These are phyloP conservation scores for Drosophila kanapiae DNA, from an alignment of 1,140 invertebrate species.

Conservation along the genomic window DNA sequence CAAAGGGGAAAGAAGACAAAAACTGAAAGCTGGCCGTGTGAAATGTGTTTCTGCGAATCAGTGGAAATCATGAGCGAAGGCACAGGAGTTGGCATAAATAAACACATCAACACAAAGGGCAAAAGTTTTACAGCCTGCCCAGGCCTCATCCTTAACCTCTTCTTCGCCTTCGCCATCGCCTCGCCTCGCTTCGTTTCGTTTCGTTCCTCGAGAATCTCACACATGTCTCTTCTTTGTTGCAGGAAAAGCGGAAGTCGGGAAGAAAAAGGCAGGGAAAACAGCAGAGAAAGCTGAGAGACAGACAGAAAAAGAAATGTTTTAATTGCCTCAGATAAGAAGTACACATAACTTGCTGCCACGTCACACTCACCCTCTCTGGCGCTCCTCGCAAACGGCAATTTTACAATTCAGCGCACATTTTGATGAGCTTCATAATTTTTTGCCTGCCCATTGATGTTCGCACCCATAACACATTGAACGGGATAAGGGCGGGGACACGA, in stretches of 20 bases:
- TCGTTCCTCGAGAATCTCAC: conserved; percentile 18
- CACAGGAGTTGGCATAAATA: conserved; percentile 64
- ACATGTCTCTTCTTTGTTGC: conserved; percentile 52
- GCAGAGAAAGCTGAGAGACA: conserved; percentile 7
- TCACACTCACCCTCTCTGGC: neutral
- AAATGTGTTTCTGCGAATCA: conserved; percentile 59
- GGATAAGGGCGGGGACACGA: neutral
- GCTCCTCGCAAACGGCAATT: conserved; percentile 57
- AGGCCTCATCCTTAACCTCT: conserved; percentile 10
- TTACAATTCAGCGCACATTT: conserved; percentile 83
- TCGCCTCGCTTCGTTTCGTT: no score
- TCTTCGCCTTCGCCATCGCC: neutral
- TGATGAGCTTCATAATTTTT: conserved; percentile 81
- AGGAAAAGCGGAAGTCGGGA: conserved; percentile 61
- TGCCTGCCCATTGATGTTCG: conserved; percentile 78
- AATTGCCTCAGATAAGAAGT: conserved; percentile 80
- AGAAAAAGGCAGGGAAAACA: conserved; percentile 17
- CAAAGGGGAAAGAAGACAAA: conserved; percentile 2
- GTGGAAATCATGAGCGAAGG: conserved; percentile 50
- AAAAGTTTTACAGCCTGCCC: conserved; percentile 61
- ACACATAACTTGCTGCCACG: conserved; percentile 67
- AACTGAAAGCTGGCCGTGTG: conserved; percentile 5
- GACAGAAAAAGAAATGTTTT: conserved; percentile 63
- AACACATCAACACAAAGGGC: conserved; percentile 80
- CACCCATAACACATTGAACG: conserved; percentile 56